These are phyloP conservation scores for Coelogynopora nodosa DNA, from an alignment of 2,888 invertebrate species.

Conservation along the genomic window DNA sequence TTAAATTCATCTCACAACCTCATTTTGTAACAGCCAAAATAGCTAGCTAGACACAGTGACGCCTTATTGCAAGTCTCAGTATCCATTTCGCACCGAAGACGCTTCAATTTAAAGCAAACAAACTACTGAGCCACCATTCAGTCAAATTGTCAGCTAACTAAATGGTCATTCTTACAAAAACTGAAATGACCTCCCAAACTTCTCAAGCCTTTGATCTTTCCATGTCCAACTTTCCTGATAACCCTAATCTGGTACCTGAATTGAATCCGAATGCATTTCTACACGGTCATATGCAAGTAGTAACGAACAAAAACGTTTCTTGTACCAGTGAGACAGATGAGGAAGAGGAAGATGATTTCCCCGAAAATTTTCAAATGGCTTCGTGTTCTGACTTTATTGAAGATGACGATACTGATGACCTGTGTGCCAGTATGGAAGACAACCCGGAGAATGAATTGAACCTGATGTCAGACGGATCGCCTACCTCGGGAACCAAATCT, in stretches of 20 bases:
- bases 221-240: neutral
- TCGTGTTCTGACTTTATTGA: neutral
- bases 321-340: neutral
- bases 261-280: neutral
- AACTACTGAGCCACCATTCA: neutral
- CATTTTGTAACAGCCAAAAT: neutral
- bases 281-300: neutral
- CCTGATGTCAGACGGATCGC: neutral
- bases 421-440: neutral
- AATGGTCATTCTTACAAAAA: neutral
- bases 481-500: conserved; percentile 22
- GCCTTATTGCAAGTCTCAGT: neutral
- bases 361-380: neutral
- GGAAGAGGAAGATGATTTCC: neutral
- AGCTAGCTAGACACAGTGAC: neutral
- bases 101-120: neutral
- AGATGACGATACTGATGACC: neutral
- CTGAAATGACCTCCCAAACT: conserved; percentile 7
- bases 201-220: neutral
- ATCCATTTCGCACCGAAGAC: neutral
- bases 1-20: neutral
- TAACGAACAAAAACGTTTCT: neutral
- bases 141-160: neutral
- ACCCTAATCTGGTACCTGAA: neutral
- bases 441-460: conserved; percentile 35